Evolutionary conservation across 2,888 invertebrate species (phyloP).

Genomic region (Helicoverpa assulta): DNA sequence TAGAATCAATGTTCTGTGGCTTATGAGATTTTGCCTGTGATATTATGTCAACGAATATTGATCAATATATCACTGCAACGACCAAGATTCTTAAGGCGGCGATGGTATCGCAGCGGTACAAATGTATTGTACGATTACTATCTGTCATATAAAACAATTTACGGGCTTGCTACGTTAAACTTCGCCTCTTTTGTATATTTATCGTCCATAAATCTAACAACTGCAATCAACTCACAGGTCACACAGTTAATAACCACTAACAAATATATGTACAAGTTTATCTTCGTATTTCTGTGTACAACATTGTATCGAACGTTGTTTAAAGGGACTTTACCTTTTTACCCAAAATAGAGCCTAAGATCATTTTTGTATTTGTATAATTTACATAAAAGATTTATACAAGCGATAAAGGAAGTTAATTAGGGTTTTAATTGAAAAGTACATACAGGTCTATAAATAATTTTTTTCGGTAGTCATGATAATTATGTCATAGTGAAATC

Average conservation of each 20-base stretch:
- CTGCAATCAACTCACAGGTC: constrained; percentile 69
- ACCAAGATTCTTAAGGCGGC: constrained; percentile 62
- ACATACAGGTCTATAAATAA: no score
- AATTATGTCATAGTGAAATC: no score
- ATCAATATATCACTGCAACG: constrained; percentile 44
- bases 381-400: no score
- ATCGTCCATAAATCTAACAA: constrained; percentile 74
- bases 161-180: constrained; percentile 73
- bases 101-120: constrained; percentile 75
- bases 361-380: no score
- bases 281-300: constrained; percentile 14
- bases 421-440: no score
- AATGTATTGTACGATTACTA: constrained; percentile 70
- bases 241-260: constrained; percentile 70
- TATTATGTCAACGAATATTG: constrained; percentile 40
- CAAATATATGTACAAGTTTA: constrained; percentile 56
- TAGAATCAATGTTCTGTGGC: background rate
- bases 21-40: constrained; percentile 27
- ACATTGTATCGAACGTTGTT: constrained; percentile 26
- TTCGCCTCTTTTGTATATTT: constrained; percentile 79
- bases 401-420: no score
- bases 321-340: background rate
- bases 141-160: constrained; percentile 83
- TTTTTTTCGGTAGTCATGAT: no score
- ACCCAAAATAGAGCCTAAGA: no score